Evolutionary conservation across 1,140 invertebrate species (phyloP).

Genomic region (Diabrotica virgifera): DNA sequence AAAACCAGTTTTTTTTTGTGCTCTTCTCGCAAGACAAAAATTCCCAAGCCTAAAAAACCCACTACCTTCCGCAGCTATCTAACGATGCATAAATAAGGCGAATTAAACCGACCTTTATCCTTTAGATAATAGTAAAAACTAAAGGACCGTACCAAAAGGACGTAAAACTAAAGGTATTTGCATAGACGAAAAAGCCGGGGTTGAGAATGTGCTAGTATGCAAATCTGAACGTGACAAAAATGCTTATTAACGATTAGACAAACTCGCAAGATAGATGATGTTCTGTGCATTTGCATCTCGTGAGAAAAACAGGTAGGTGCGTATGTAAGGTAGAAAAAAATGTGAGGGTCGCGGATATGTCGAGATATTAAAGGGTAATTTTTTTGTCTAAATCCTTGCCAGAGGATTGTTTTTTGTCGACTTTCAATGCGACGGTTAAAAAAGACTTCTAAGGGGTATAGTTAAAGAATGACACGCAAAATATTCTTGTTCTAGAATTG

Average conservation of each 20-base stretch:
- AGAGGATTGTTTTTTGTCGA: slow-evolving; percentile 22
- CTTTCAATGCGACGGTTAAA: background rate
- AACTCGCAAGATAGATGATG: slow-evolving; percentile 19
- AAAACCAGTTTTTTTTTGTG: background rate
- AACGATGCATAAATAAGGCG: slow-evolving; percentile 27
- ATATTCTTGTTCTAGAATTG: no score
- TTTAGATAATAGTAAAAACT: slow-evolving; percentile 27
- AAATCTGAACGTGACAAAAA: slow-evolving; percentile 28
- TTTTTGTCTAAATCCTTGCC: slow-evolving; percentile 18
- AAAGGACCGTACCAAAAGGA: slow-evolving; percentile 5
- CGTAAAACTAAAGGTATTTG: slow-evolving; percentile 27
- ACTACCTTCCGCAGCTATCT: slow-evolving; percentile 13
- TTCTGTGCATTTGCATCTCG: slow-evolving; percentile 3
- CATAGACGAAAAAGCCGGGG: slow-evolving; percentile 9
- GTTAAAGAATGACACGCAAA: no score
- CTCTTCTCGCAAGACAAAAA: slow-evolving; percentile 7
- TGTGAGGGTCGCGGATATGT: slow-evolving; percentile 12
- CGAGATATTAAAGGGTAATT: slow-evolving; percentile 20
- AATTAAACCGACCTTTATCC: slow-evolving; percentile 25
- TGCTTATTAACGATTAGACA: slow-evolving; percentile 19
- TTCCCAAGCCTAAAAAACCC: slow-evolving; percentile 14
- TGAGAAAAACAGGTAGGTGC: slow-evolving; percentile 18
- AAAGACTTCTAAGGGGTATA: background rate
- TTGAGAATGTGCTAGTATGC: slow-evolving; percentile 22
- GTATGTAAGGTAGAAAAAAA: slow-evolving; percentile 13